phyloP scores from a whole-genome alignment of 2,797 vertebrate species.

The Gambelia wislizenii region DNA sequence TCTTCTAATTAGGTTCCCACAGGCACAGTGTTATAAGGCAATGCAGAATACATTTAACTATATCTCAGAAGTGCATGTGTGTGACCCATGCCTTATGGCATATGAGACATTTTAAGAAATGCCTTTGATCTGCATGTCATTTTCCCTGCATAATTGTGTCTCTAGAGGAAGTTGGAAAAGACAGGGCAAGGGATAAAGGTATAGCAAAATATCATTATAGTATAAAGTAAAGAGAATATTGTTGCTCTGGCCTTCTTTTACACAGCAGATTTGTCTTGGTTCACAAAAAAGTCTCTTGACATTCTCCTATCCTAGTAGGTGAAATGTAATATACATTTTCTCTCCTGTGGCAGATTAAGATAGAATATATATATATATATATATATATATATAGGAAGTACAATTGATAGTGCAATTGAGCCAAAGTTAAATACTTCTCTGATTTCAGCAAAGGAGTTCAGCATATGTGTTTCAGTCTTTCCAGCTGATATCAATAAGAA shows the following conservation, averaged over 20 bases:
- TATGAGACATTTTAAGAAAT: neutral
- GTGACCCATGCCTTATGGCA: neutral
- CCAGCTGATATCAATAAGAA: neutral
- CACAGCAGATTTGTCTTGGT: neutral
- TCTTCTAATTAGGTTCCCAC: constrained; percentile 37
- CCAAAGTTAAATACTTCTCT: neutral
- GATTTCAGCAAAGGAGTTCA: neutral
- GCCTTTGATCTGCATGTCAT: constrained; percentile 19
- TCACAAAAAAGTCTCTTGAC: neutral
- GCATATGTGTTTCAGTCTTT: neutral
- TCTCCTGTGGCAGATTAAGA: too few species aligned
- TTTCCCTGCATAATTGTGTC: constrained; percentile 10
- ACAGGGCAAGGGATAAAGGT: neutral
- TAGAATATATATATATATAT: too few species aligned
- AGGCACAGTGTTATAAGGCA: neutral
- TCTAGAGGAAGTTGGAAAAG: neutral
- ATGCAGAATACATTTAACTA: neutral
- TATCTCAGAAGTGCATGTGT: constrained; percentile 15
- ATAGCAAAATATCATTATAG: neutral
- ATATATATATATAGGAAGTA: too few species aligned
- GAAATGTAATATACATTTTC: neutral
- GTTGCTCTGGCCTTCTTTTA: neutral
- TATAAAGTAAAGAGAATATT: neutral
- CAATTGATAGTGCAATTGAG: neutral
- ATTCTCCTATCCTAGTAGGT: neutral